These are phyloP conservation scores for Eilema caniola DNA, from an alignment of 2,888 invertebrate genomes.

Conservation along the genomic window DNA sequence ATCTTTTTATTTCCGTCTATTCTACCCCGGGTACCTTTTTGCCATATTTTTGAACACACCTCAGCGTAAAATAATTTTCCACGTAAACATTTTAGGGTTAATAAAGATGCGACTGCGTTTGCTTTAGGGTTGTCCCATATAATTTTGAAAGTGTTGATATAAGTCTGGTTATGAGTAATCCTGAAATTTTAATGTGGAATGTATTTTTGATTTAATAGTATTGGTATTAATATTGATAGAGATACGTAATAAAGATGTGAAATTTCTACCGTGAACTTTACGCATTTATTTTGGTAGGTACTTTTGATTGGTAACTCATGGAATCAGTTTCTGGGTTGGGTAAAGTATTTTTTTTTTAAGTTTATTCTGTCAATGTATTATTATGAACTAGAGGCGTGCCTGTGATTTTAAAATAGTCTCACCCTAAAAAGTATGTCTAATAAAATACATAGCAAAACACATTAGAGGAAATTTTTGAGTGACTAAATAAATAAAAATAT, in stretches of 20 bases:
- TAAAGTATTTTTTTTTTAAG: too few relatives aligned
- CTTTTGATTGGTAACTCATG: too few relatives aligned
- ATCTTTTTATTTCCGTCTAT: conserved; percentile 81
- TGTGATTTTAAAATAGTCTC: not conserved
- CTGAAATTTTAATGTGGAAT: too few relatives aligned
- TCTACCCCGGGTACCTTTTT: conserved; percentile 55
- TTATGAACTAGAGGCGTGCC: not conserved
- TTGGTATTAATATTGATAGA: not conserved
- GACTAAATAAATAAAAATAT: too few relatives aligned
- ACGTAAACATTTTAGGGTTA: conserved; percentile 74
- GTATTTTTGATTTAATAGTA: too few relatives aligned
- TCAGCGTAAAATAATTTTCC: conserved; percentile 67
- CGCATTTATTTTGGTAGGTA: too few relatives aligned
- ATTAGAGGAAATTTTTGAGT: too few relatives aligned
- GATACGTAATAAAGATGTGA: not conserved
- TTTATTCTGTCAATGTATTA: not conserved
- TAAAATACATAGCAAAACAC: not conserved
- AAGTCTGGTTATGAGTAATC: too few relatives aligned
- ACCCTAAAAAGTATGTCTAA: not conserved
- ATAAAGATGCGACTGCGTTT: conserved; percentile 63
- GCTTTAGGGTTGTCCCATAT: conserved; percentile 14
- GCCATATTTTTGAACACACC: conserved; percentile 63
- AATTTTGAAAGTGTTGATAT: not conserved
- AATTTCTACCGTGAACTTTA: too few relatives aligned
- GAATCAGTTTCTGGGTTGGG: too few relatives aligned